Evolutionary conservation across 2,888 invertebrate species (phyloP), one percentile per base, ranked within the genome.

Genomic region (Pseudeuparius sepicola): DNA sequence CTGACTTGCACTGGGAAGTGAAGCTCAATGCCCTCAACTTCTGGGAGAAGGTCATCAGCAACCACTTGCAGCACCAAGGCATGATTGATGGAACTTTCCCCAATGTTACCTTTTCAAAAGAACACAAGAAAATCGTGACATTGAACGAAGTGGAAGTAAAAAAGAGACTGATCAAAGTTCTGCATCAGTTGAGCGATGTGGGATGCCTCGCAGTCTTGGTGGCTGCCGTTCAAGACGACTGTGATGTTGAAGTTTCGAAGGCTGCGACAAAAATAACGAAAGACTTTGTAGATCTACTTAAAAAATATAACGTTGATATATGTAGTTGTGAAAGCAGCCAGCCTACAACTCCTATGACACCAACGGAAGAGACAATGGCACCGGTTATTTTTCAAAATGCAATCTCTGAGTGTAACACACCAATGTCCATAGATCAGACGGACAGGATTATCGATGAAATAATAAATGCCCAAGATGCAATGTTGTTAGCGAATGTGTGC

Each of bases 1-100:
- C 69, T 6, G 87, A 87, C 56, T 69, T 85, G 36, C 79, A 87
- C 52, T 85, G 86, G 84, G 86, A 87, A 56, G 85, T 85, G 0
- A 83, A 84, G 58, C 62, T 77, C 1, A 72, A 71, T 35, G 77
- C 82, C 0, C 54, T 87, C 1, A 65, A 68, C 37, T 86, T 81
- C 51, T 87, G 86, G 85, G 68, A 69, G 34, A 63, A 70, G 7
- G 76, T 80, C 13, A 76, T 83, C 26, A 65, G 70, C 14, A 68
- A 70, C 1, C 69, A 75, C 33, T 61, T 85, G 5, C 68, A 67
- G 1, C 72, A 82, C 50, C 84, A 85, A 60, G 86, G 86, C n/a
- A 83, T 86, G 80, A 70, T 86, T 7, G 85, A 87, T 52, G 83
- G 83, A 0, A 69, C 65, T 0, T 86, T 86, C 57, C 86, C 86